These are phyloP conservation scores for Megaceryle alcyon DNA, from an alignment of 2,797 vertebrate genomes.

Conservation along the genomic window DNA sequence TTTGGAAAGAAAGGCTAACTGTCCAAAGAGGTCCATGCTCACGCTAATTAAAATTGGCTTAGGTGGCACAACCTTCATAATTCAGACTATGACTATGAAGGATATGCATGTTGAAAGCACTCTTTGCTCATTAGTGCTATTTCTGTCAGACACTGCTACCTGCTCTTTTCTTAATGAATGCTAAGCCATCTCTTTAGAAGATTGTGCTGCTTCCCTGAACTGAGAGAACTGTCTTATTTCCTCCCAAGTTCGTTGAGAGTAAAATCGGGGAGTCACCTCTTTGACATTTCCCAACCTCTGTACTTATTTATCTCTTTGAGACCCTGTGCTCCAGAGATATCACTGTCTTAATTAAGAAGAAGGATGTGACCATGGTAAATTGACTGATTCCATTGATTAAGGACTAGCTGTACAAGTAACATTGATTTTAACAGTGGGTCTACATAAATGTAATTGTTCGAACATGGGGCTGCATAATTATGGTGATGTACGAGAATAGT, in stretches of 20 bases:
- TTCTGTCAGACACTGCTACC: constrained; percentile 83
- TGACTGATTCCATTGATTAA: constrained; percentile 92
- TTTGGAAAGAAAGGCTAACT: constrained; percentile 87
- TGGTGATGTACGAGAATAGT: constrained; percentile 83
- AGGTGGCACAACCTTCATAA: constrained; percentile 84
- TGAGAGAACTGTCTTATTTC: constrained; percentile 80
- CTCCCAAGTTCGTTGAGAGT: constrained; percentile 80
- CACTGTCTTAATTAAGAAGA: constrained; percentile 93
- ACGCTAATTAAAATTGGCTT: constrained; percentile 88
- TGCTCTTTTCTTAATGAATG: constrained; percentile 86
- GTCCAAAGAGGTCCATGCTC: constrained; percentile 84
- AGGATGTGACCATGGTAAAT: constrained; percentile 88
- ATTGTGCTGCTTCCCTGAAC: constrained; percentile 73
- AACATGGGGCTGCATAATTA: constrained; percentile 88
- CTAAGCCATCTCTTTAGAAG: constrained; percentile 82
- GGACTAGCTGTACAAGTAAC: constrained; percentile 87
- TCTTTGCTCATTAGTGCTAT: constrained; percentile 86
- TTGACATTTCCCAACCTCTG: constrained; percentile 85
- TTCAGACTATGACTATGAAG: constrained; percentile 80
- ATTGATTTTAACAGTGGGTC: constrained; percentile 90
- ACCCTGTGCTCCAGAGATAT: constrained; percentile 86
- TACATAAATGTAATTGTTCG: constrained; percentile 91
- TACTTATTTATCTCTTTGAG: constrained; percentile 87
- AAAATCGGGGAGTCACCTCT: constrained; percentile 83
- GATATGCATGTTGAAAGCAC: constrained; percentile 80